Base-by-base conservation (phyloP, 1,140 invertebrate species). In the Holotrichia oblita region DNA sequence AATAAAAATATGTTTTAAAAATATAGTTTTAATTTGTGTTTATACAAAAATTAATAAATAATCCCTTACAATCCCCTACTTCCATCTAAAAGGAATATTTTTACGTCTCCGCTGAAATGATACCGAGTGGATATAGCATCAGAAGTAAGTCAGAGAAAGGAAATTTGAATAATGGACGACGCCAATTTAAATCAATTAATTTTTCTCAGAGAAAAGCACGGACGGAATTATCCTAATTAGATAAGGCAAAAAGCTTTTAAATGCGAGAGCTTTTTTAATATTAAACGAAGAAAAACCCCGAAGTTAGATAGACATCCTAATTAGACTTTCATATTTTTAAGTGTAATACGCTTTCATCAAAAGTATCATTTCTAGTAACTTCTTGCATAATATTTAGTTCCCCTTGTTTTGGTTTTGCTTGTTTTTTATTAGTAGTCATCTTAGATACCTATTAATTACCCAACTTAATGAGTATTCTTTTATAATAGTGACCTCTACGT, bases 111-210 rank as follows among this genome's bases (percentile, higher is more conserved):
- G 2, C 27, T 34, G 27, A 34, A 34, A 34, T 34, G 27, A 34
- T 34, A 34, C 27, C 27, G 4, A 34, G 27, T 34, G 4, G 27
- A 34, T 17, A 55, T 55, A 14, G 48, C 14, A 55, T 44, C 42
- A 12, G 17, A 17, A 55, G 7, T 17, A 6, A 2, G 14, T 17
- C 0, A 6, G 12, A n/a, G 17, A 55, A 17, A 6, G 17, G 42
- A 9, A 55, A 55, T 55, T 55, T 55, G 48, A 55, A 55, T 55
- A 55, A 55, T 55, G 48, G 48, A 55, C 48, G 48, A 55, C 17
- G 48, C 48, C 48, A 55, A 55, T 55, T 55, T 55, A 17, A 55
- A 55, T 55, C 48, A 55, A 55, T 55, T 55, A 55, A 55, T 55
- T 55, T 55, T 55, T 55, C 48, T 14, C 48, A 17, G 48, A 17